Evolutionary conservation across 2,888 invertebrate species (phyloP).

Genomic region (Siphlonurus alternatus): DNA sequence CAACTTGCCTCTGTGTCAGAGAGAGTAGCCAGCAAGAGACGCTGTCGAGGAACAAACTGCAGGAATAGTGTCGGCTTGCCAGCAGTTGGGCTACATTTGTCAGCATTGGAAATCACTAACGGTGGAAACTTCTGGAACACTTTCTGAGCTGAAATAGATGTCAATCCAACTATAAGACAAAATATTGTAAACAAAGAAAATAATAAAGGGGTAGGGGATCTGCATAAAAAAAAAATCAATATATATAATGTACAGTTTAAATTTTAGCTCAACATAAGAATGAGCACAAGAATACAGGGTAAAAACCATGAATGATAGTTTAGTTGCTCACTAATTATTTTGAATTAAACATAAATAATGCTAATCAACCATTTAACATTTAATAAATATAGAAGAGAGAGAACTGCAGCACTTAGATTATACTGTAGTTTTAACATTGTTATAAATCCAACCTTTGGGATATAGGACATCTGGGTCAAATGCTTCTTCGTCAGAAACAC

Average conservation of each 20-base stretch:
- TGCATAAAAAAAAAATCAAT: too few relatives aligned
- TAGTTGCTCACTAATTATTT: conserved; percentile 10
- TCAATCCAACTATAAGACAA: too few relatives aligned
- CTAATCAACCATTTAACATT: too few relatives aligned
- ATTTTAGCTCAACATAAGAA: too few relatives aligned
- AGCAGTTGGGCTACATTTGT: conserved; percentile 13
- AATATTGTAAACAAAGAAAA: too few relatives aligned
- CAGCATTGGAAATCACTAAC: conserved; percentile 21
- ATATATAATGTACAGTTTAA: too few relatives aligned
- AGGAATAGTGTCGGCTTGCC: not conserved
- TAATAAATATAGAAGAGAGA: too few relatives aligned
- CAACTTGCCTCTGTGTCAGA: conserved; percentile 36
- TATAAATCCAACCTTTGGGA: conserved; percentile 29
- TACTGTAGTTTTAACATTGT: too few relatives aligned
- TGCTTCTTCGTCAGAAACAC: conserved; percentile 23
- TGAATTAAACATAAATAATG: too few relatives aligned
- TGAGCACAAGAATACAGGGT: conserved; percentile 7
- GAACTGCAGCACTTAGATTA: too few relatives aligned
- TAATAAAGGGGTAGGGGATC: too few relatives aligned
- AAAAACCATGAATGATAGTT: conserved; percentile 10
- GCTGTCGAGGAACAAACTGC: conserved; percentile 42
- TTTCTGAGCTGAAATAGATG: conserved; percentile 31
- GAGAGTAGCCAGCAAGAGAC: conserved; percentile 39
- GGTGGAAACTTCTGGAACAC: conserved; percentile 28
- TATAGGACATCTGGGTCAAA: conserved; percentile 18